Percentiles rank a stretch among this genome's conserved stretches.
Conservation (phyloP, 2,113 vertebrate species). For the Mugil cephalus region DNA sequence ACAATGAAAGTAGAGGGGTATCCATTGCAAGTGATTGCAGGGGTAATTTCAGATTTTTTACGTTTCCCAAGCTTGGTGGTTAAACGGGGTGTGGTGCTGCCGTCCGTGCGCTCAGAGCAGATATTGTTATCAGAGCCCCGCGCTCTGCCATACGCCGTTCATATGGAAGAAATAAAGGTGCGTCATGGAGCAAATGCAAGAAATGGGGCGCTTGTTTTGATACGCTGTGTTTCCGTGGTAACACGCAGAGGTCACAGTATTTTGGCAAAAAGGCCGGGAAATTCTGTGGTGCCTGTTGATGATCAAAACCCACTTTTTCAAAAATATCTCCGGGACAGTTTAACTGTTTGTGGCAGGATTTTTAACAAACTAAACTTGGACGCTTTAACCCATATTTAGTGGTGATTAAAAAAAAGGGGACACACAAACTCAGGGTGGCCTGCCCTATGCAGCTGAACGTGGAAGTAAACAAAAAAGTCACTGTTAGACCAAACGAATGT, state of each 20-base stretch:
- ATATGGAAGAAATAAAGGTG: constrained; percentile 78
- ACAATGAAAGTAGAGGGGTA: constrained; percentile 41
- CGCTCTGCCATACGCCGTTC: constrained; percentile 54
- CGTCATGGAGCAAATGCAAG: constrained; percentile 61
- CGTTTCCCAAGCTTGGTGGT: constrained; percentile 24
- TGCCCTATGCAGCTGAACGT: neutral
- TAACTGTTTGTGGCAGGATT: constrained; percentile 54
- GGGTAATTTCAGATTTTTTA: constrained; percentile 38
- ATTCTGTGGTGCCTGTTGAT: constrained; percentile 69
- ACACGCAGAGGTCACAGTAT: constrained; percentile 63
- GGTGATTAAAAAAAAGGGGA: constrained; percentile 18
- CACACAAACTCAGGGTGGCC: neutral
- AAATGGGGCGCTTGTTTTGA: constrained; percentile 68
- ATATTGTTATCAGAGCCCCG: constrained; percentile 46
- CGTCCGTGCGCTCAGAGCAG: constrained; percentile 26
- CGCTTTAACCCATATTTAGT: neutral
- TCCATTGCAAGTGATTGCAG: constrained; percentile 49
- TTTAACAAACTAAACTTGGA: constrained; percentile 48
- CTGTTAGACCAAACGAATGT: neutral
- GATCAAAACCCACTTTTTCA: constrained; percentile 62
- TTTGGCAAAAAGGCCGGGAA: constrained; percentile 65
- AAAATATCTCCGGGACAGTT: constrained; percentile 49
- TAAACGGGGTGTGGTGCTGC: constrained; percentile 26
- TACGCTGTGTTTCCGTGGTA: constrained; percentile 66
- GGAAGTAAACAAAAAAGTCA: neutral